These are phyloP conservation scores for Pogonomyrmex barbatus DNA, from an alignment of 1,140 invertebrate genomes.

Conservation along the genomic window DNA sequence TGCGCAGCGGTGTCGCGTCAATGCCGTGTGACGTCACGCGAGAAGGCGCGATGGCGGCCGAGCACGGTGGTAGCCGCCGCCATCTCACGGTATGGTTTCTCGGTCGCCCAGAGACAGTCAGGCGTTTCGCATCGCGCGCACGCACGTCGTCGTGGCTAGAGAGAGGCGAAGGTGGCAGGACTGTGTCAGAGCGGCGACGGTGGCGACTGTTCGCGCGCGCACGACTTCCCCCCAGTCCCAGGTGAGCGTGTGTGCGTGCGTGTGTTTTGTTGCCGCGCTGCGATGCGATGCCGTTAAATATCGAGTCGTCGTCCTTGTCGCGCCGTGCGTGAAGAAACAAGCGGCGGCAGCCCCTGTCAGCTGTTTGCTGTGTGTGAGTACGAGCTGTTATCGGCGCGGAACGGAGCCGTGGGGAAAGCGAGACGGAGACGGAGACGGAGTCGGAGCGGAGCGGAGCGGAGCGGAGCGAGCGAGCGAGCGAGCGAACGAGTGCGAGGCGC, in stretches of 20 bases:
- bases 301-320: conserved; percentile 50
- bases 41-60: not conserved
- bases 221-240: not conserved
- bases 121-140: conserved; percentile 20
- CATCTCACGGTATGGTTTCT: conserved; percentile 12
- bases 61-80: not conserved
- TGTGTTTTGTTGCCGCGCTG: conserved; percentile 73
- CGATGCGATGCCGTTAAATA: conserved; percentile 76
- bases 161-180: conserved; percentile 69
- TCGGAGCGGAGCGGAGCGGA: not conserved
- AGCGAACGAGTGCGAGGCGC: not conserved
- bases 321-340: conserved; percentile 59
- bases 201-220: conserved; percentile 63
- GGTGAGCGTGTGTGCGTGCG: conserved; percentile 26
- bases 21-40: conserved; percentile 12
- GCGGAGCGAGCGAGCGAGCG: no score
- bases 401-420: conserved; percentile 16
- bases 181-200: conserved; percentile 75
- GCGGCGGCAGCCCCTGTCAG: conserved; percentile 47
- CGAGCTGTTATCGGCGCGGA: conserved; percentile 7
- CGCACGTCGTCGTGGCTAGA: not conserved
- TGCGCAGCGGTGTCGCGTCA: not conserved
- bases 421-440: not conserved
- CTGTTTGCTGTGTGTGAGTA: conserved; percentile 52
- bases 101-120: not conserved